Conservation (phyloP, 2,888 invertebrate species). For the Yponomeuta cagnagella region DNA sequence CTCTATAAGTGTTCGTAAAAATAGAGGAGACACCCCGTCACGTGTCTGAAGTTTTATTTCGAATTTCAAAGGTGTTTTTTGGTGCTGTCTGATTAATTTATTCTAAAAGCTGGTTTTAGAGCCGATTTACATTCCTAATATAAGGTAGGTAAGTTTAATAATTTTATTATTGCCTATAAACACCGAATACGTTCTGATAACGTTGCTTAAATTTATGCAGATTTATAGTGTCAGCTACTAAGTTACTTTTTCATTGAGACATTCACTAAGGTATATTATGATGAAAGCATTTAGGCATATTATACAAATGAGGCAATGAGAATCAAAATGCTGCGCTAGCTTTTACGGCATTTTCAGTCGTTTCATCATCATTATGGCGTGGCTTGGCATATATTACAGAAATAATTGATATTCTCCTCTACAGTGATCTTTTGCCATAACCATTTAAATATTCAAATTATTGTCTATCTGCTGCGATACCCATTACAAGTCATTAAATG, state of each 20-base stretch:
- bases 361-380: not conserved
- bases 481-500: too few species aligned
- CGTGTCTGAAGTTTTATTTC: slow-evolving; percentile 3
- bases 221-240: not conserved
- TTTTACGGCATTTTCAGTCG: not conserved
- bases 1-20: not conserved
- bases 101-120: slow-evolving; percentile 8
- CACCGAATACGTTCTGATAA: not conserved
- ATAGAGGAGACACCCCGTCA: slow-evolving; percentile 5
- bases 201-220: not conserved
- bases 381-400: not conserved
- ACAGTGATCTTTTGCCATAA: not conserved
- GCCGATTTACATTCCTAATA: not conserved
- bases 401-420: not conserved
- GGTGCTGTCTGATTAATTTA: not conserved
- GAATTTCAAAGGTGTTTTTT: not conserved
- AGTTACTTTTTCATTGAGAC: not conserved
- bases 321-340: not conserved
- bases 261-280: not conserved
- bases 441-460: not conserved
- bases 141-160: not conserved
- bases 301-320: not conserved
- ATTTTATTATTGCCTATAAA: slow-evolving; percentile 6
- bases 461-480: not conserved
- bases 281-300: not conserved